These are phyloP conservation scores for Cuniculus paca DNA, from an alignment of 2,797 vertebrate species.

Conservation along the genomic window DNA sequence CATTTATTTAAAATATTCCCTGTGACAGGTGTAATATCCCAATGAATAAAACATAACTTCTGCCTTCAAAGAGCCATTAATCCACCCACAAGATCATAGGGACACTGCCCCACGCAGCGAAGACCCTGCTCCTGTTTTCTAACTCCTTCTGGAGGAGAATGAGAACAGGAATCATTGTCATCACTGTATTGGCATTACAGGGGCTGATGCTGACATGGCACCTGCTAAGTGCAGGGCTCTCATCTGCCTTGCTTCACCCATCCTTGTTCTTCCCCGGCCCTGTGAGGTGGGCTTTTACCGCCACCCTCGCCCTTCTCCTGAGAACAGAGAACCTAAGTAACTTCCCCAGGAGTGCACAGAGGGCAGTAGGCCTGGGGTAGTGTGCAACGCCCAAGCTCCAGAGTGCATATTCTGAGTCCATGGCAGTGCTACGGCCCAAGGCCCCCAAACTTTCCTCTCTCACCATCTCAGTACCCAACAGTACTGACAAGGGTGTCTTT, in stretches of 20 bases:
- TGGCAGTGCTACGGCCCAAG: background rate
- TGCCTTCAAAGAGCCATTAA: conserved; percentile 58
- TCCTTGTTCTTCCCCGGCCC: background rate
- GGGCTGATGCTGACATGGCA: background rate
- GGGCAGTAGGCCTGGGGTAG: background rate
- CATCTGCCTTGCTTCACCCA: background rate
- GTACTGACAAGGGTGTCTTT: background rate
- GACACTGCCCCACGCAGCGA: background rate
- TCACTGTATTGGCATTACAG: background rate
- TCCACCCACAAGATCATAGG: background rate
- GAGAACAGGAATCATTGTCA: background rate
- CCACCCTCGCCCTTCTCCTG: background rate
- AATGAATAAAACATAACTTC: conserved; percentile 60
- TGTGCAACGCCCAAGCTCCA: background rate
- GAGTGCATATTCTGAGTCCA: background rate
- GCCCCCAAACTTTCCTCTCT: background rate
- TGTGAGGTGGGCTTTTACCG: background rate
- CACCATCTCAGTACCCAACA: background rate
- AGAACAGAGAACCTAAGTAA: background rate
- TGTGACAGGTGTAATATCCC: conserved; percentile 64
- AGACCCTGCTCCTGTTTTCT: background rate
- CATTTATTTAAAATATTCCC: conserved; percentile 64
- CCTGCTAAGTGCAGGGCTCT: background rate
- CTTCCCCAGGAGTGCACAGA: background rate
- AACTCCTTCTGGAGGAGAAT: background rate